Percentiles rank a stretch among this genome's conserved stretches.
phyloP scores from a whole-genome alignment of 1,140 invertebrate species.

The Drosophila santomea region DNA sequence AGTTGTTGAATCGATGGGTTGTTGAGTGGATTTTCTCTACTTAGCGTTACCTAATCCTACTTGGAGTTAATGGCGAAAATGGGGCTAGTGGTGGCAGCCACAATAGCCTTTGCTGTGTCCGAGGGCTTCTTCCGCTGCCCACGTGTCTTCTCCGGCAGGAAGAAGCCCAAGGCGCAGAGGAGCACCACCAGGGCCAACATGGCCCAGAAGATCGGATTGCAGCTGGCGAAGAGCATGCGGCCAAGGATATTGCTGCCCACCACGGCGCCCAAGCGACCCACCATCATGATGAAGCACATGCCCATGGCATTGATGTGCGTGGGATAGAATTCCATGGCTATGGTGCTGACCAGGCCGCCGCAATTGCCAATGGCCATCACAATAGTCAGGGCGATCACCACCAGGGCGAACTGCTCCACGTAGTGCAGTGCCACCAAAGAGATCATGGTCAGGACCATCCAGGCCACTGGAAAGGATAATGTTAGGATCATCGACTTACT shows the following conservation, averaged over 20 bases:
- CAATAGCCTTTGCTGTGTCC: conserved; percentile 15
- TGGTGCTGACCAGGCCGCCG: conserved; percentile 81
- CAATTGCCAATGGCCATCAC: conserved; percentile 81
- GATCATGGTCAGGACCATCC: conserved; percentile 58
- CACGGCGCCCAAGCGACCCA: conserved; percentile 84
- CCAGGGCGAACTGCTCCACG: conserved; percentile 49
- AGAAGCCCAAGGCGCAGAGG: conserved; percentile 45
- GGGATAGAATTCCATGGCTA: conserved; percentile 84
- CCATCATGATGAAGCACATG: conserved; percentile 85
- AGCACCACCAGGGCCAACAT: conserved; percentile 39
- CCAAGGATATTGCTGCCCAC: conserved; percentile 83
- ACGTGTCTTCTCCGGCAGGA: conserved; percentile 58
- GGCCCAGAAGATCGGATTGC: conserved; percentile 72
- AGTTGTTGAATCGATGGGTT: too few relatives aligned
- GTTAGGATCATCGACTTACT: too few relatives aligned
- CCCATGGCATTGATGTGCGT: conserved; percentile 85
- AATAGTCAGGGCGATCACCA: conserved; percentile 66
- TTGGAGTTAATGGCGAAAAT: conserved; percentile 46
- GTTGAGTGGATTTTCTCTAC: neutral
- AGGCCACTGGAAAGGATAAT: conserved; percentile 45
- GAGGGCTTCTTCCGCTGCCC: neutral
- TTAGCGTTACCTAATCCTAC: conserved; percentile 26
- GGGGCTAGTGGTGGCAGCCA: conserved; percentile 23
- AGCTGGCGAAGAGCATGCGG: conserved; percentile 75
- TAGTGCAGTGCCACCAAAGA: conserved; percentile 59